Evolutionary conservation across 1,140 invertebrate genomes (phyloP).

Genomic region (Phthorimaea operculella): DNA sequence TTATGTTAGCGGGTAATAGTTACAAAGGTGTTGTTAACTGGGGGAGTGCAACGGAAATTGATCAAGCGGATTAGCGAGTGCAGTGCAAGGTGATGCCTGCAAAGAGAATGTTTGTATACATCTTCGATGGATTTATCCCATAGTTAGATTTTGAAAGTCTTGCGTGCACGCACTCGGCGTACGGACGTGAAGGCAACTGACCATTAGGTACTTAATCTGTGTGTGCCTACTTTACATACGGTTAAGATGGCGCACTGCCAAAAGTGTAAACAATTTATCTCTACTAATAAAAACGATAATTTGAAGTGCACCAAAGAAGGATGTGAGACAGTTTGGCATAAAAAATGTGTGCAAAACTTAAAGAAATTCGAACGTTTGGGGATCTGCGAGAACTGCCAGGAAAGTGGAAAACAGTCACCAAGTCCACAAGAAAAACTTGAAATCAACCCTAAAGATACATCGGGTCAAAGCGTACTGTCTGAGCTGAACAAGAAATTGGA

Average conservation of each 20-base stretch:
- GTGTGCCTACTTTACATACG: neutral
- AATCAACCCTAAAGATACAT: neutral
- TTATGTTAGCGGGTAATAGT: too few species aligned
- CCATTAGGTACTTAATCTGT: neutral
- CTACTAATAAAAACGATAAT: conserved; percentile 4
- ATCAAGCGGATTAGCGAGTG: too few species aligned
- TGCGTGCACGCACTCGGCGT: conserved; percentile 8
- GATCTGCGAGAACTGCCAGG: neutral
- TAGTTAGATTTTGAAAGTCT: too few species aligned
- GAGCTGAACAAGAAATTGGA: conserved; percentile 5
- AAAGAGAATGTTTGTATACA: too few species aligned
- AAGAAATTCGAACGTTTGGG: neutral
- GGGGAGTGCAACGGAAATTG: neutral
- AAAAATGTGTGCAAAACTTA: conserved; percentile 1
- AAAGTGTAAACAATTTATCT: conserved; percentile 4
- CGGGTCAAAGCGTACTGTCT: neutral
- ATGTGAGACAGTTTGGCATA: conserved; percentile 5
- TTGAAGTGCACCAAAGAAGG: conserved; percentile 1
- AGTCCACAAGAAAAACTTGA: neutral
- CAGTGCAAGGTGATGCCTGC: too few species aligned
- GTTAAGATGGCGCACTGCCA: conserved; percentile 4
- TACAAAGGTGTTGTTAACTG: too few species aligned
- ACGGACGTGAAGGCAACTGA: conserved; percentile 3
- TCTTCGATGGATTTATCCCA: too few species aligned
- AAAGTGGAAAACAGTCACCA: neutral